These are phyloP conservation scores for Sthenelais limicola DNA, from an alignment of 2,888 invertebrate genomes.

Conservation along the genomic window DNA sequence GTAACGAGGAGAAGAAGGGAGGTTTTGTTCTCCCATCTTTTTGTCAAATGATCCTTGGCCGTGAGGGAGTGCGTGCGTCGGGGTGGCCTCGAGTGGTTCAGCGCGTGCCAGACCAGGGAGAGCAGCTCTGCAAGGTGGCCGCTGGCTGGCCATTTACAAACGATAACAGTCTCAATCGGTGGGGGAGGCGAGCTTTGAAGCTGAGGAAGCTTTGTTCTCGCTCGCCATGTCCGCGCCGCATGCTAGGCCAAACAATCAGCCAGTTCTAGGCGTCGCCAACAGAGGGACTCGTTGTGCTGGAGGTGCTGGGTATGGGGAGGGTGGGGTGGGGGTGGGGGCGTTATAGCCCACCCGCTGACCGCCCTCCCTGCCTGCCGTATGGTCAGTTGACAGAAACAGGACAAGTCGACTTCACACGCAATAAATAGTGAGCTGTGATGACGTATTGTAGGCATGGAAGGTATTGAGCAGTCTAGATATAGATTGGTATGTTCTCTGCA, in stretches of 20 bases:
- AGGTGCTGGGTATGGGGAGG: too few species aligned
- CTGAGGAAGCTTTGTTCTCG: constrained; percentile 15
- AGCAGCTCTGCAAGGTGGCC: background rate
- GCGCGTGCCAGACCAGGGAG: constrained; percentile 10
- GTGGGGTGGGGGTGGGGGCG: too few species aligned
- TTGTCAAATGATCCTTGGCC: background rate
- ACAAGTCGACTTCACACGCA: too few species aligned
- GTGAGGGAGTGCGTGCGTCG: constrained; percentile 1
- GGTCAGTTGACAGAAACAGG: too few species aligned
- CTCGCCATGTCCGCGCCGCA: background rate
- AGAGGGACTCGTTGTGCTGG: background rate
- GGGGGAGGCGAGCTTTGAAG: constrained; percentile 38
- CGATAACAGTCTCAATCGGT: too few species aligned
- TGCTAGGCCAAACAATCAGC: background rate
- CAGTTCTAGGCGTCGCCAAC: background rate
- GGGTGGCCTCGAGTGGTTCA: constrained; percentile 22
- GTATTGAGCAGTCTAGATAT: too few species aligned
- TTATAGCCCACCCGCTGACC: too few species aligned
- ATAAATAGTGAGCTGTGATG: too few species aligned
- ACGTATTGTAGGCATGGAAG: too few species aligned
- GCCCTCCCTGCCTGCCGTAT: too few species aligned
- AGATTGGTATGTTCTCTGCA: too few species aligned
- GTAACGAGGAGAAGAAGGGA: too few species aligned
- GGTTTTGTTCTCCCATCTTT: background rate
- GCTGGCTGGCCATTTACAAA: background rate